Conservation (phyloP, 2,113 vertebrate genomes). For the Entomyzon cyanotis region DNA sequence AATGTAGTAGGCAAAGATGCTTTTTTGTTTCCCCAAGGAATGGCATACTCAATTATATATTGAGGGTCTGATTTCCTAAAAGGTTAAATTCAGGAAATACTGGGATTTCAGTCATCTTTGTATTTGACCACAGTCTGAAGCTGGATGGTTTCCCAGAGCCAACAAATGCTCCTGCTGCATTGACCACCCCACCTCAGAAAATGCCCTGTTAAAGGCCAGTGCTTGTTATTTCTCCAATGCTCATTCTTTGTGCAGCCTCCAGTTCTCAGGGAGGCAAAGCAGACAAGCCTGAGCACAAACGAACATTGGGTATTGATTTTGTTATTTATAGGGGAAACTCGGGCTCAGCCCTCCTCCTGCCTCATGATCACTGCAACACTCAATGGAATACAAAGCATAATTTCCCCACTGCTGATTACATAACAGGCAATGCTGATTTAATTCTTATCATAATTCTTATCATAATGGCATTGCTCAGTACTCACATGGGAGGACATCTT, state of each 20-base stretch:
- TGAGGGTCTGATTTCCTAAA: background rate
- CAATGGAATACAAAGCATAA: background rate
- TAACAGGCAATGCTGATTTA: background rate
- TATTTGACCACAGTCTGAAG: background rate
- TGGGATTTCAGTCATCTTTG: background rate
- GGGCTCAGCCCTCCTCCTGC: background rate
- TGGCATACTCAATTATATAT: background rate
- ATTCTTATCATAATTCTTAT: background rate
- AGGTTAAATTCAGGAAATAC: conserved; percentile 12
- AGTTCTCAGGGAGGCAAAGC: background rate
- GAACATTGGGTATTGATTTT: background rate
- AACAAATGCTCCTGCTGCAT: background rate
- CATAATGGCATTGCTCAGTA: background rate
- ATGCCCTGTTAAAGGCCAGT: background rate
- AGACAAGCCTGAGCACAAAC: background rate
- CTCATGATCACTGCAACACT: background rate
- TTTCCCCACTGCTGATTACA: background rate
- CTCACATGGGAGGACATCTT: background rate
- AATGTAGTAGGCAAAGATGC: background rate
- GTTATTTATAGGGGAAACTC: background rate
- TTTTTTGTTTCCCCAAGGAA: background rate
- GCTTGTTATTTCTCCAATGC: background rate
- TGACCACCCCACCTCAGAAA: background rate
- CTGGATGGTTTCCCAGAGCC: background rate
- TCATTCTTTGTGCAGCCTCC: background rate